Base-by-base conservation (phyloP, 2,888 invertebrate genomes). In the Nycteola revayana region DNA sequence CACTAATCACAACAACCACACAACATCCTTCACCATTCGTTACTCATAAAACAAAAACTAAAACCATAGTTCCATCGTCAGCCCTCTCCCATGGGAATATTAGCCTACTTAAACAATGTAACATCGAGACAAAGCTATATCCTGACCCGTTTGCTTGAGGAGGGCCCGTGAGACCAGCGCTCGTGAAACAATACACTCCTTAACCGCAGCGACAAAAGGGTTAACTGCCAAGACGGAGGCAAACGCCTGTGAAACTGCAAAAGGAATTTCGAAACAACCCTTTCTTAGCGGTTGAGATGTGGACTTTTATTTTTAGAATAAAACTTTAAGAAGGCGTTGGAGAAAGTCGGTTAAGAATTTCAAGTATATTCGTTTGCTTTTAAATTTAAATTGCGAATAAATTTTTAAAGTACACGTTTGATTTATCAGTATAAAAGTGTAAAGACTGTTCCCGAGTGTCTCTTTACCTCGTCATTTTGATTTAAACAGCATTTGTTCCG, bases 91-190 rank as follows among this genome's bases (percentile, higher is more conserved):
- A 70, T 74, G 80, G 76, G 79, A 80, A 76, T 67, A 63, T 64
- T 67, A 65, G 62, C 65, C 66, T 68, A 69, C 64, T 78, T 66
- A 76, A 83, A 85, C 83, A 82, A 67, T 67, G 75, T 70, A 60
- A 62, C 58, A 45, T 18, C 23, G 36, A 46, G 39, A 42, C 59
- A 44, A 51, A 74, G 68, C 59, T 66, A 60, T 60, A 64, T 61
- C 60, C 56, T 75, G 72, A 70, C 66, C 73, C 75, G 80, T 79
- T 78, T 79, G 75, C 76, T 54, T 49, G 73, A 77, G 77, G 60
- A 62, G 67, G 63, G 60, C 69, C 74, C 72, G 75, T 77, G 79
- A 66, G 77, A 77, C 72, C 69, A 59, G 11, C 42, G 39, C 34
- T 46, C 40, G 45, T 48, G 40, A 58, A 72, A 83, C 82, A 84